Base-by-base conservation (phyloP, 2,888 invertebrate genomes). In the Drosophila recens region DNA sequence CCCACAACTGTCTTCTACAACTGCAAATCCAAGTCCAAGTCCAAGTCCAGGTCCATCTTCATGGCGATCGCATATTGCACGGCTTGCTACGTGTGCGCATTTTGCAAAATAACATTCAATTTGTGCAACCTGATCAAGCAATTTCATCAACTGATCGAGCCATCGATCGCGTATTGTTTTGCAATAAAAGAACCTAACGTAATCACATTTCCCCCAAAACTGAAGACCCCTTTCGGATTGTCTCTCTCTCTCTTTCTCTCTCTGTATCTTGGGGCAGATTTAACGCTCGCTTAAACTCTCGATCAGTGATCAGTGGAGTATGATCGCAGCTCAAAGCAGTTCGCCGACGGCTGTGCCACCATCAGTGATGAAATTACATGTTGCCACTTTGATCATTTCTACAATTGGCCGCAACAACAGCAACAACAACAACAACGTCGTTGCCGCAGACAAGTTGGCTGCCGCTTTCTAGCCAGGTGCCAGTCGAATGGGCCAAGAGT, bases 71-170 rank as follows among this genome's bases (percentile, higher is more conserved):
- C 72, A 80, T 80, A 75, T 77, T 78, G 68, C 87, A 80, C 80
- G 76, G 72, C 73, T 84, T 76, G 81, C 73, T 89, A 90, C 89
- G 90, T 89, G 89, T 71, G 86, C 80, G 87, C 90, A 90, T 87
- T 89, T 89, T 84, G 72, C 87, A 90, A 90, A 91, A 91, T 90
- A 91, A 91, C 91, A 91, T 91, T 91, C 91, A 91, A 91, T 91
- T 91, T 91, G 91, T 90, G 89, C 88, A 90, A 90, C 89, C 90
- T 90, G 90, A 90, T 90, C 90, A 90, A 90, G 90, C 89, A 90
- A 90, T 90, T 86, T 83, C 80, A 89, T 90, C 88, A 87, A 79
- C 70, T 80, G 77, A 77, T 65, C 65, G 51, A 30, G 36, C 51
- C 63, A 62, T 66, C 67, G 66, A 67, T 76, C 72, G 51, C 56